phyloP scores from a whole-genome alignment of 1,140 invertebrate species.

The Penaeus chinensis region DNA sequence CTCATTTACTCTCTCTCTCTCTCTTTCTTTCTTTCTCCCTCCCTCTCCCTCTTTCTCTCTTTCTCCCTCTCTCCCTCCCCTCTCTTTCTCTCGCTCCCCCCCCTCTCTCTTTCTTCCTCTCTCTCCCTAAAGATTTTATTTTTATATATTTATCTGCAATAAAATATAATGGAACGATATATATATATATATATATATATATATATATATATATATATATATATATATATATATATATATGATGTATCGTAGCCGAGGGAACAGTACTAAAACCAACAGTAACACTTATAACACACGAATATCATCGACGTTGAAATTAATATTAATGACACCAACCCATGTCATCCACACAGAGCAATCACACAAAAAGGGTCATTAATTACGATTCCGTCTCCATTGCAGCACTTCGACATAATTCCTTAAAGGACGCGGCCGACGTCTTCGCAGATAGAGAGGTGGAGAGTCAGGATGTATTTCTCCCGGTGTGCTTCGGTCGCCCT shows the following conservation, averaged over 20 bases:
- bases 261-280: no score
- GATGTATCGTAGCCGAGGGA: background rate
- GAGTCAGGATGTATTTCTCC: no score
- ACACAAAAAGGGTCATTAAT: no score
- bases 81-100: background rate
- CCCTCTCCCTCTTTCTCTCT: background rate
- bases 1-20: background rate
- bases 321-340: no score
- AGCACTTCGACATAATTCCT: no score
- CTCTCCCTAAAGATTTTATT: conserved; percentile 5
- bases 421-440: no score
- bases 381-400: no score
- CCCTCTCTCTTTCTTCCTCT: background rate
- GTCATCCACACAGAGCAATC: no score
- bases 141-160: no score
- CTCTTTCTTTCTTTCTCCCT: background rate
- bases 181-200: conserved; percentile 22
- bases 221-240: conserved; percentile 8
- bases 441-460: no score
- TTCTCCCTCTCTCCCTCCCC: background rate
- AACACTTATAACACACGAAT: background rate
- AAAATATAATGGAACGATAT: background rate
- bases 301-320: background rate
- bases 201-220: conserved; percentile 19
- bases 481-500: no score